Evolutionary conservation across 2,888 invertebrate species (phyloP), one percentile per base, ranked within the genome.

Genomic region (Troides helena): DNA sequence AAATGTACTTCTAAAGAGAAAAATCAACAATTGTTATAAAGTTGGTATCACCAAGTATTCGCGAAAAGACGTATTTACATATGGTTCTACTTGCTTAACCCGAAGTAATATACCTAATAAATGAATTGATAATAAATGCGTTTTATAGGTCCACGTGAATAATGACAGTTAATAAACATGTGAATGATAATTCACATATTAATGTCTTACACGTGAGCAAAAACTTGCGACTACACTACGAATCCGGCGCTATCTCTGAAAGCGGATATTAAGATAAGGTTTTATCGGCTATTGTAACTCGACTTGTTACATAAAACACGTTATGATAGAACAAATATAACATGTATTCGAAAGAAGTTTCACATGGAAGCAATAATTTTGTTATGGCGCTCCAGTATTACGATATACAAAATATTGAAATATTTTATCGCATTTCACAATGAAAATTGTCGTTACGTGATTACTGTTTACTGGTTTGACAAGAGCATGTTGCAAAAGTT

Each of bases 221-320:
- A 71, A 67, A 68, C 57, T 30, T 65, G 70, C 69, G 58, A 66
- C 65, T 61, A 43, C 23, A 30, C 21, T 50, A 64, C 67, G 67
- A 60, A 71, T 69, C 70, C 65, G 64, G 69, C 68, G 68, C 56
- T 72, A 74, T 73, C 73, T 69, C 46, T 67, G 61, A 69, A 67
- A 73, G 71, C 71, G 74, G 72, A 76, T 72, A 73, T 75, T 73
- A 74, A 74, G 71, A 72, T 69, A 62, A 69, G 63, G 67, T 63
- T 73, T 74, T 75, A 74, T 75, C 69, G 70, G 39, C 74, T 71
- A 73, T 76, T 74, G 74, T 73, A 71, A 71, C 57, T 69, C 67
- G 59, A 64, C 56, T 64, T 63, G 64, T 70, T 70, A 70, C 67
- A 65, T 70, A 70, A 70, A 70, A 70, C 70, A 60, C 21, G 58